Evolutionary conservation across 2,888 invertebrate genomes (phyloP), one percentile per base, ranked within the genome.

Genomic region (Galerucella calmariensis): DNA sequence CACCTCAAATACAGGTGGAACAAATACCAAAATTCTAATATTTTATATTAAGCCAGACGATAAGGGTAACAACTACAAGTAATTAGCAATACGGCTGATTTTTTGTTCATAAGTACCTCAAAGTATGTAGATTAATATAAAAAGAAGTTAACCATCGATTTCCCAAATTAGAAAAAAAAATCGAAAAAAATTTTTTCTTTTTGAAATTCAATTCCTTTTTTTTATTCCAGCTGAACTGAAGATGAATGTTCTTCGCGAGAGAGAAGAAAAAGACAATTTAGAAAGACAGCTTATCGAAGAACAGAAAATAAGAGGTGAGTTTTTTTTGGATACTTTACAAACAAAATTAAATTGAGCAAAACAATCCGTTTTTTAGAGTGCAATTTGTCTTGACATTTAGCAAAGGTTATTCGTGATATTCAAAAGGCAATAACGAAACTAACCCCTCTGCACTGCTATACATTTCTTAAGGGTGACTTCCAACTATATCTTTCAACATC

Each of bases 231-330:
- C 97, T 86, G 97, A 98, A 90, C 90, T 98, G 82, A 97, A 97
- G 89, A 96, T 97, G 95, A 97, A 97, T 88, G 94, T 97, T 78
- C 90, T 97, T 80, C 91, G 97, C 84, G 97, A 98, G 89, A 90
- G 97, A 84, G 97, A 97, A 90, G 93, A 96, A 77, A 95, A 97
- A 89, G 97, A 97, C 89, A 96, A 94, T 85, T 88, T 97, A 85
- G 97, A 98, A 89, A 93, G 97, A 88, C 97, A 97, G 89, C 92
- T 98, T 78, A 90, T 94, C 82, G 97, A 97, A 86, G 97, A 98
- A 88, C 95, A 97, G 89, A 97, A 97, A 92, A 92, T 95, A 88
- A 92, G 97, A 93, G 95, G 98, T 98, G 89, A 93, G 95, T 56
- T 20, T 20, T 6, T 0, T 35, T 35, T 6, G 35, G 35, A 35